Evolutionary conservation across 2,888 invertebrate genomes (phyloP), one percentile per base, ranked within the genome.

Genomic region (Meliscaeva auricollis): DNA sequence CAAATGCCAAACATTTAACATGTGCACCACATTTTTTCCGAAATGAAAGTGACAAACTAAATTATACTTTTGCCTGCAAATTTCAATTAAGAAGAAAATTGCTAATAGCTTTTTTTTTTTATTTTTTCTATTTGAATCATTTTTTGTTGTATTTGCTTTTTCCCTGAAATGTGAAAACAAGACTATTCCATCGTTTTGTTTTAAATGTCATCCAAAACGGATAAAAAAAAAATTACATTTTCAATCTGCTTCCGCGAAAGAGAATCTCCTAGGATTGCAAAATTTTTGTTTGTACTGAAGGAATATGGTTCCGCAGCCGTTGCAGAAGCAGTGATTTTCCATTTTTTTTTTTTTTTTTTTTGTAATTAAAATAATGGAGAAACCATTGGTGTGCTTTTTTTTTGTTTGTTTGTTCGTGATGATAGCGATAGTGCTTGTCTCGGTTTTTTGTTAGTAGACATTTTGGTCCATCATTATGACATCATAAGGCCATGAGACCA

Each of bases 391-490:
- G 75, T 69, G 74, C 11, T 26, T 17, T 35, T 38, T 22, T 60
- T 15, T 30, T 26, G 11, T 17, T 32, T 74, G 17, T 17, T 35
- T 17, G 66, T 3, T 48, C n/a, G 8, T 8, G 32, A 48, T 66
- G 32, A 35, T 66, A 30, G 44, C 44, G 17, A 62, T 46, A 64
- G 46, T 46, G 60, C 56, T 58, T 68, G 35, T 17, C 32, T 50
- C 17, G 72, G 66, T 72, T 64, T 77, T 64, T 66, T 35, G 48
- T 38, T 72, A 60, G 82, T 32, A 72, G 82, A 72, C 77, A 72
- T 78, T 83, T 66, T 41, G 78, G 82, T 69, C 82, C 78, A 78
- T 83, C 78, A 73, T 73, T 73, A 83, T 83, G 78, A 78, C 78
- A 73, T 83, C 78, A 83, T 83, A 41, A 74, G 82, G 73, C 72